These are phyloP conservation scores for Heteromormyrus szaboi DNA, from an alignment of 2,797 vertebrate species.

Conservation along the genomic window DNA sequence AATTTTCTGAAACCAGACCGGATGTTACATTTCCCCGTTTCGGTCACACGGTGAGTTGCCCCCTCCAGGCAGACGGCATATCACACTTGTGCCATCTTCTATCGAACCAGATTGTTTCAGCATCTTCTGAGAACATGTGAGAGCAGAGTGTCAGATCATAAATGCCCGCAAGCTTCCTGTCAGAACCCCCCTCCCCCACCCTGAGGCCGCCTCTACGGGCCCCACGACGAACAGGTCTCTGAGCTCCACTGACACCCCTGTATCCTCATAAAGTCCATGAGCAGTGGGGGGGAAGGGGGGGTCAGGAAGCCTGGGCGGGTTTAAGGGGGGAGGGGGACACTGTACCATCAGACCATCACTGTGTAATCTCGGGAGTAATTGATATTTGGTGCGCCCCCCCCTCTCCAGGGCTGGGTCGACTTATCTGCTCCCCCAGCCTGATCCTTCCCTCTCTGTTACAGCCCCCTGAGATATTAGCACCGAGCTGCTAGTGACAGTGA, in stretches of 20 bases:
- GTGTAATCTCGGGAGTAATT: slow-evolving; percentile 57
- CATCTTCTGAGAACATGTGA: not conserved
- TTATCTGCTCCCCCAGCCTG: slow-evolving; percentile 57
- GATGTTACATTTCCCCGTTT: not conserved
- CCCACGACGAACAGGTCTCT: not conserved
- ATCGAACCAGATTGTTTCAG: not conserved
- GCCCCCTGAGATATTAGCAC: slow-evolving; percentile 67
- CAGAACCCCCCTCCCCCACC: not conserved
- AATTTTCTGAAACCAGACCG: not conserved
- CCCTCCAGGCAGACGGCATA: not conserved
- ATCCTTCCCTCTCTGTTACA: slow-evolving; percentile 55
- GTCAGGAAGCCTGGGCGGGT: not conserved
- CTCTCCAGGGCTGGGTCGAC: slow-evolving; percentile 54
- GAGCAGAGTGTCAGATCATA: not conserved
- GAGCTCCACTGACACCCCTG: not conserved
- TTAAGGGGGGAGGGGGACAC: not conserved
- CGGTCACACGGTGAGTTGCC: not conserved
- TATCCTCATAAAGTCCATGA: not conserved
- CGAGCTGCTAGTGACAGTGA: slow-evolving; percentile 59
- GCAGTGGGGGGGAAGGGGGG: not conserved
- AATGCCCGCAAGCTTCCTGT: not conserved
- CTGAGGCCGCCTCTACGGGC: not conserved
- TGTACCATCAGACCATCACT: slow-evolving; percentile 40
- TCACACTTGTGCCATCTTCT: not conserved
- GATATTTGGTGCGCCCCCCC: slow-evolving; percentile 59